Evolutionary conservation across 2,888 invertebrate genomes (phyloP), one percentile per base, ranked within the genome.

Genomic region (Thereva nobilitata): DNA sequence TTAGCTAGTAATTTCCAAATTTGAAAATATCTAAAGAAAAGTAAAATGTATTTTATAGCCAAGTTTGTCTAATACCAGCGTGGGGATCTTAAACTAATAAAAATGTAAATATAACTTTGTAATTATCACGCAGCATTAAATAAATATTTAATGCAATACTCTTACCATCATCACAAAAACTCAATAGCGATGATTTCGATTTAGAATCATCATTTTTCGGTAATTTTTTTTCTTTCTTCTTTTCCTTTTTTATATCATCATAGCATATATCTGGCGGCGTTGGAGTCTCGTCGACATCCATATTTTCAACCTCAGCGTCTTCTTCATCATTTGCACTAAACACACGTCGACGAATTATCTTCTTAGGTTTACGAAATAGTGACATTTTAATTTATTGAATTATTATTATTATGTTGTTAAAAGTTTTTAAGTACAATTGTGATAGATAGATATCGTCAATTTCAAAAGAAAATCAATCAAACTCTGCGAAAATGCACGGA

Each of bases 321-420:
- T 88, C 88, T 55, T 87, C 89, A 73, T 89, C 89, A 72, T 88
- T 87, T 68, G 86, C 86, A 75, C 87, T 87, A 80, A 90, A 90
- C 67, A 89, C 87, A 66, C 91, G 86, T 71, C 90, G 84, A 76
- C 91, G 90, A 73, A 94, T 91, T 78, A 88, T 89, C 77, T 93
- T 89, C 76, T 89, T 90, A 0, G 95, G 94, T 82, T 95, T 95
- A 74, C 90, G 90, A 82, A 95, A 95, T 72, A 93, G 79, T 67
- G 92, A 91, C 92, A 93, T 92, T 74, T 73, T 80, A 34, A 8
- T 52, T 40, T 65, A 44, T 52, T 41, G 10, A 45, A 10, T 50
- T n/a, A 23, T 4, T 1, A 34, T 23, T n/a, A 4, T 12, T 41
- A 61, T 34, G 12, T 7, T 23, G 50, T 34, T 7, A 23, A 23